Conservation (phyloP, 2,113 vertebrate species). For the Cebus imitator region DNA sequence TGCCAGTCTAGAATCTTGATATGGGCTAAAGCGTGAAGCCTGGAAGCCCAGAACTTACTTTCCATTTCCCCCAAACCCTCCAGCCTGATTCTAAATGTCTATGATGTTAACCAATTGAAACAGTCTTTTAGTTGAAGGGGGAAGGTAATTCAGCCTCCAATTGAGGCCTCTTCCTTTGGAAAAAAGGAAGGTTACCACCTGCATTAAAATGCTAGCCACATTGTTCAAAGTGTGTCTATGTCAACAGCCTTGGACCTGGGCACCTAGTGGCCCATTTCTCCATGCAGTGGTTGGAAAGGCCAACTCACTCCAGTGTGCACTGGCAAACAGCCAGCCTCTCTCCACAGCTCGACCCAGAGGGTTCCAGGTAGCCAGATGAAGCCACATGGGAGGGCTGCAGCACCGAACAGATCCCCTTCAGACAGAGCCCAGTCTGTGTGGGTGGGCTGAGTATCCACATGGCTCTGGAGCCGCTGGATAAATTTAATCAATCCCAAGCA, state of each 20-base stretch:
- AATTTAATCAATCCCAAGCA: not conserved
- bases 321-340: not conserved
- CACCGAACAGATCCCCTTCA: not conserved
- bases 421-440: accelerated
- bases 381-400: not conserved
- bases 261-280: not conserved
- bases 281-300: not conserved
- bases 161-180: not conserved
- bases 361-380: not conserved
- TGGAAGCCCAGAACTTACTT: not conserved
- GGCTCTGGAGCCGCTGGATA: not conserved
- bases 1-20: not conserved
- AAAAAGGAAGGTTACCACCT: not conserved
- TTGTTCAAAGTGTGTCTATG: not conserved
- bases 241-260: not conserved
- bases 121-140: not conserved
- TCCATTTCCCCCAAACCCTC: not conserved
- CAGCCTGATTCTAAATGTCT: not conserved
- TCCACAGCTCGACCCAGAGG: not conserved
- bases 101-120: not conserved
- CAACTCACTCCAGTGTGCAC: not conserved
- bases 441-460: accelerated
- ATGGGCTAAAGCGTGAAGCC: not conserved
- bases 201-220: not conserved
- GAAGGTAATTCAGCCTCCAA: not conserved